Evolutionary conservation across 2,113 vertebrate species (phyloP), one percentile per base, ranked within the genome.

Genomic region (Balaeniceps rex): DNA sequence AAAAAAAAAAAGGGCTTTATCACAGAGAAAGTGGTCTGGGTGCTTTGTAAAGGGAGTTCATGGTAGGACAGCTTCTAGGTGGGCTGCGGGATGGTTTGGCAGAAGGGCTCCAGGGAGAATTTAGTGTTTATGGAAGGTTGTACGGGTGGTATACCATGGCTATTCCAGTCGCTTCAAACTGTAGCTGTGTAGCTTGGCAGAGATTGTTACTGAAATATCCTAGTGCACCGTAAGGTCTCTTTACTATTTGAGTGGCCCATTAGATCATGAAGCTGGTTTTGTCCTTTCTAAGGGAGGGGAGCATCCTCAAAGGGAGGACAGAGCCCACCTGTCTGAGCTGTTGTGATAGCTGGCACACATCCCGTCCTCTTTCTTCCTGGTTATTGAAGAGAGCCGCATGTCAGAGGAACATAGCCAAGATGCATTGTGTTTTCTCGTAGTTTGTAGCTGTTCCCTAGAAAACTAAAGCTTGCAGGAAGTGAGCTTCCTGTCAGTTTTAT

Each of bases 401-500:
- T 69, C 38, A 4, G 78, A 78, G 86, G 87, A 81, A 2, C 9
- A 1, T 12, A 51, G 87, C 95, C 87, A 42, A 64, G 63, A 15
- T 4, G 34, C 55, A 3, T 64, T 91, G 89, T 93, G 70, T 72
- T 72, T 93, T 77, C 60, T 66, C 0, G 0, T 55, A 19, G 29
- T 44, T 90, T 1, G 0, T 28, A 23, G 55, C 71, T 52, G 42
- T 63, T 95, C 91, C 70, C 89, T 94, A 46, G 81, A 96, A 91
- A 83, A 87, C 49, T 0, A 12, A 83, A 74, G 88, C 92, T 90
- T 93, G 87, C 61, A 68, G 93, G 94, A 82, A 80, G 64, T 2
- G 28, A 96, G 90, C 94, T 96, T 87, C 72, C 91, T 93, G 84
- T 80, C 89, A 72, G 77, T 16, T 85, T 91, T 74, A 92, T 94